phyloP scores from a whole-genome alignment of 2,888 invertebrate species.

The Homarus gammarus region DNA sequence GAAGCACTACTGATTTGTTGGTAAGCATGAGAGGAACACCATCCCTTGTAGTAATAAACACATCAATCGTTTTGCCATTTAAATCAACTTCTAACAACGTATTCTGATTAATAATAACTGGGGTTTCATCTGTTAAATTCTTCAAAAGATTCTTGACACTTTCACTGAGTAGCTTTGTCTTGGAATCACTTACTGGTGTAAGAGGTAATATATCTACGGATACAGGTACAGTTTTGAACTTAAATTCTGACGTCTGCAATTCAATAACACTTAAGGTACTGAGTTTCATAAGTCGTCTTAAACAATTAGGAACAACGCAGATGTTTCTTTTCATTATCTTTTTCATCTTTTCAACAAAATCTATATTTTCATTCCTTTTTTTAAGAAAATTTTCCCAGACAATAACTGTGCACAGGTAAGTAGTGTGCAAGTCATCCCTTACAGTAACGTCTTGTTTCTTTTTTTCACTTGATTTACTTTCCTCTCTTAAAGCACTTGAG shows the following conservation, averaged over 20 bases:
- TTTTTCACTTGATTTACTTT: slow-evolving; percentile 35
- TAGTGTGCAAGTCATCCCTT: background rate
- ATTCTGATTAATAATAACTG: slow-evolving; percentile 55
- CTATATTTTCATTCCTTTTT: background rate
- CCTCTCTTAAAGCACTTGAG: slow-evolving; percentile 6
- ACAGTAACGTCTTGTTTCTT: slow-evolving; percentile 13
- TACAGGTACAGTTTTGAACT: slow-evolving; percentile 21
- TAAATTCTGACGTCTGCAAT: slow-evolving; percentile 17
- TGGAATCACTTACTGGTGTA: background rate
- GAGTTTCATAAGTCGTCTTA: slow-evolving; percentile 50
- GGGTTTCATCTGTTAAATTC: slow-evolving; percentile 30
- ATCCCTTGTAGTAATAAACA: slow-evolving; percentile 52
- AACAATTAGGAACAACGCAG: slow-evolving; percentile 33
- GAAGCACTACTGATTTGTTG: slow-evolving; percentile 35
- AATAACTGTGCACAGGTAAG: slow-evolving; percentile 51
- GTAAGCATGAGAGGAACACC: slow-evolving; percentile 42
- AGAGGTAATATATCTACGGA: slow-evolving; percentile 41
- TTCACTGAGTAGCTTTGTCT: background rate
- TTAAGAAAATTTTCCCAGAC: slow-evolving; percentile 67
- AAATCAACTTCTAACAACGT: slow-evolving; percentile 35
- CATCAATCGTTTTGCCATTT: slow-evolving; percentile 41
- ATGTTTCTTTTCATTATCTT: slow-evolving; percentile 6
- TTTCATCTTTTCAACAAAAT: background rate
- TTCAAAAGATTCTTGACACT: slow-evolving; percentile 19
- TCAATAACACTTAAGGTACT: slow-evolving; percentile 33